Conservation (phyloP, 2,113 vertebrate species). For the Dendrocopos noguchii region DNA sequence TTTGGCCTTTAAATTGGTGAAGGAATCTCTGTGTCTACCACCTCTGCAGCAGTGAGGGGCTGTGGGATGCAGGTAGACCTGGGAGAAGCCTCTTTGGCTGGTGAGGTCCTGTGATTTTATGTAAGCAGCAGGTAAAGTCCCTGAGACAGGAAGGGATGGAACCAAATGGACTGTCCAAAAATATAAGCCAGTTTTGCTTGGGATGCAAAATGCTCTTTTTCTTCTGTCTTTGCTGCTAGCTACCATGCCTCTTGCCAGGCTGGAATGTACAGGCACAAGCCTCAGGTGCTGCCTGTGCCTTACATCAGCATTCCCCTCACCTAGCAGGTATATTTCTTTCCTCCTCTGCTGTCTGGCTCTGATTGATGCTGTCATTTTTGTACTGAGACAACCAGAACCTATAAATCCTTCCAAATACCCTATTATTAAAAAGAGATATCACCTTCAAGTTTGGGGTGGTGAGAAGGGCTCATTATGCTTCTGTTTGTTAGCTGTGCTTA, state of each 20-base stretch:
- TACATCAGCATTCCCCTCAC: conserved; percentile 61
- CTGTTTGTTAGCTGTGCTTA: conserved; percentile 40
- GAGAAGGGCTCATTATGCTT: conserved; percentile 12
- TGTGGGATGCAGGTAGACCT: neutral
- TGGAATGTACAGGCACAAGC: neutral
- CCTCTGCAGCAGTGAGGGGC: neutral
- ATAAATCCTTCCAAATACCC: conserved; percentile 60
- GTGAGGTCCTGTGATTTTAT: neutral
- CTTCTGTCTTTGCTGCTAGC: neutral
- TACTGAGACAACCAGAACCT: conserved; percentile 50
- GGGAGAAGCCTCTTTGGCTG: neutral
- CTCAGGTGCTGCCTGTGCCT: neutral
- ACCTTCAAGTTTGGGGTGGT: conserved; percentile 48
- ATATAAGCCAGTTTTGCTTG: neutral
- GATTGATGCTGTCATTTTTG: conserved; percentile 64
- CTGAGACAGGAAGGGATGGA: neutral
- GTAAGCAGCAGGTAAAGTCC: neutral
- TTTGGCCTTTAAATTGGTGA: neutral
- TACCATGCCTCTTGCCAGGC: neutral
- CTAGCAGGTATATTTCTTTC: conserved; percentile 54
- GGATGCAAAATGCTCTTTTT: conserved; percentile 13
- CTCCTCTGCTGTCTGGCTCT: conserved; percentile 43
- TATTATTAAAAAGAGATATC: conserved; percentile 61
- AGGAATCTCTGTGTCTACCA: neutral
- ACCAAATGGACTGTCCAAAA: neutral